These are phyloP conservation scores for Leguminivora glycinivorella DNA, from an alignment of 1,140 invertebrate species.

Conservation along the genomic window DNA sequence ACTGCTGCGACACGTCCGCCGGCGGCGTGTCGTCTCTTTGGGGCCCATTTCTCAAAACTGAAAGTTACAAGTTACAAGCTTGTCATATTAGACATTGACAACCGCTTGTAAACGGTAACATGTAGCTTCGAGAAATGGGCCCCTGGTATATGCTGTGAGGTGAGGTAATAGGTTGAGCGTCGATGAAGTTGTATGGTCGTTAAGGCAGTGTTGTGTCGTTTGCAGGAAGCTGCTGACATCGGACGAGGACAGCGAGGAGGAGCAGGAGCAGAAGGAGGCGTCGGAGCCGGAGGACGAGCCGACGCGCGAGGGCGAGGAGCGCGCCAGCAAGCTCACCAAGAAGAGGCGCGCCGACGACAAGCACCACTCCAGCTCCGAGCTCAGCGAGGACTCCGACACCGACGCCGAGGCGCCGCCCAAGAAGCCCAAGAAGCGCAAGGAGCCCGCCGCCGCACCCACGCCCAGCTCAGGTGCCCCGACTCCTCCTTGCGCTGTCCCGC, in stretches of 20 bases:
- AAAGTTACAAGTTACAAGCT: too few relatives aligned
- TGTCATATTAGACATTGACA: too few relatives aligned
- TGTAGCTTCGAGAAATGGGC: too few relatives aligned
- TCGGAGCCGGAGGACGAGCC: conserved; percentile 82
- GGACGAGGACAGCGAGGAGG: conserved; percentile 93
- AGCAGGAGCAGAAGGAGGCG: conserved; percentile 83
- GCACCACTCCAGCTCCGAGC: conserved; percentile 86
- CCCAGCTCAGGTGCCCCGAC: conserved; percentile 35
- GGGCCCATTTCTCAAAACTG: too few relatives aligned
- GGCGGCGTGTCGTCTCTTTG: too few relatives aligned
- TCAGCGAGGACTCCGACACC: conserved; percentile 87
- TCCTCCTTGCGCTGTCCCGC: neutral
- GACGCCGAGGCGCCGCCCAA: conserved; percentile 77
- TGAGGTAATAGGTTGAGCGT: too few relatives aligned
- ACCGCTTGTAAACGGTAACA: too few relatives aligned
- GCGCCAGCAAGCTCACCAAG: conserved; percentile 82
- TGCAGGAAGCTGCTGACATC: conserved; percentile 89
- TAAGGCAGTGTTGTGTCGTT: neutral
- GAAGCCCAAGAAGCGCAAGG: conserved; percentile 74
- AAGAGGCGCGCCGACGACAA: conserved; percentile 82
- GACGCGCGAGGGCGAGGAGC: conserved; percentile 78
- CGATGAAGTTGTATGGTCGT: neutral
- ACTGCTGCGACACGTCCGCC: too few relatives aligned
- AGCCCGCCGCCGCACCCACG: conserved; percentile 19
- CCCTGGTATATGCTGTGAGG: too few relatives aligned